Evolutionary conservation across 1,140 invertebrate genomes (phyloP), one percentile per base, ranked within the genome.

Genomic region (Riptortus pedestris): DNA sequence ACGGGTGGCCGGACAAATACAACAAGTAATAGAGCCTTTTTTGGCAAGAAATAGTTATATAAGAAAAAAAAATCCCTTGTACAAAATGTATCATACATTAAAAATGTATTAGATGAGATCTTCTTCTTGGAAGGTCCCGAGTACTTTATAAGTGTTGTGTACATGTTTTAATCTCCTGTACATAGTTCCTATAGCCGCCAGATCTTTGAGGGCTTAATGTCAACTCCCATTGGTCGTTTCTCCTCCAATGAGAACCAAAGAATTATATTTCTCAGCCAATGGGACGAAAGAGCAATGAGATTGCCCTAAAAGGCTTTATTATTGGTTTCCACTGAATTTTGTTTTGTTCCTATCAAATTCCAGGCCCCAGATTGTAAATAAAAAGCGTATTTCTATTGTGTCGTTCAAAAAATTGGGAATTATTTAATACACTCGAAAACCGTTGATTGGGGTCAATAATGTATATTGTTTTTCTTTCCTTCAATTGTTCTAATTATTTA

Each of bases 1-100:
- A 66, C 38, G 61, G 65, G 18, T 66, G 65, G 65, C 61, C 65
- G 3, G 65, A 66, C 31, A 66, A 66, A 59, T 66, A 61, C 45
- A 66, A 66, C 48, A 66, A 66, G 48, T 63, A 62, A 61, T 55
- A 24, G 2, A 24, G 24, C 18, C 2, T 24, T 24, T 2, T 24
- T 24, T 22, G 16, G 16, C 45, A 3, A 18, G 22, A 55, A 14
- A 24, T 55, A 24, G 18, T 24, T 55, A 55, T 24, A 24, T 7
- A 27, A 24, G 1, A 24, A 27, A 55, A 14, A 55, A 18, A 55
- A 55, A 55, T 20, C 24, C 51, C 51, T 47, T 55, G 51, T 55
- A 55, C 51, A 55, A 55, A 55, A 7, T 55, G 51, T 55, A 55
- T 55, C 24, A 55, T 55, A 55, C 24, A 55, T 55, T 55, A 24